phyloP scores from a whole-genome alignment of 1,140 invertebrate genomes.

The Orchesella cincta region DNA sequence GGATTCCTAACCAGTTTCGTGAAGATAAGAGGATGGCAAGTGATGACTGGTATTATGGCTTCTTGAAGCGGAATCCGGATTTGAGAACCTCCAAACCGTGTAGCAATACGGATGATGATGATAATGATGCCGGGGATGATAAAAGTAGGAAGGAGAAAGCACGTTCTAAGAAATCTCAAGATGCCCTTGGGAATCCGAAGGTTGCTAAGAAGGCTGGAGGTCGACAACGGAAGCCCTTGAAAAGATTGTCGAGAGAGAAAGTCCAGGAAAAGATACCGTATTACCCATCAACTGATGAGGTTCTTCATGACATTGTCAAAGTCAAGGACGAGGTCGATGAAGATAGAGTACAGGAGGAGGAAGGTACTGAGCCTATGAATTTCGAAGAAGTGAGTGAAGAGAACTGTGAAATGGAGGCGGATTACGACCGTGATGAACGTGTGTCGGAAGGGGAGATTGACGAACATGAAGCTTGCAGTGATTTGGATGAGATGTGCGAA shows the following conservation, averaged over 20 bases:
- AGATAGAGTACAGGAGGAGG: neutral
- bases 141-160: neutral
- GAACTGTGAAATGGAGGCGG: neutral
- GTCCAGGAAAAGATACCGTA: neutral
- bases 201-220: neutral
- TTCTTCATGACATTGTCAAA: neutral
- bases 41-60: conserved; percentile 34
- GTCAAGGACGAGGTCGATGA: neutral
- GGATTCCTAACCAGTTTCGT: conserved; percentile 31
- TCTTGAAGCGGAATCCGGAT: conserved; percentile 21
- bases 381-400: neutral
- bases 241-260: neutral
- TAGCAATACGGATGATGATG: too few species aligned
- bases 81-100: neutral
- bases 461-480: too few species aligned
- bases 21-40: conserved; percentile 25
- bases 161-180: neutral
- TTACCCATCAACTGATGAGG: neutral
- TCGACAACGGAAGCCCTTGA: neutral
- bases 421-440: neutral
- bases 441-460: neutral
- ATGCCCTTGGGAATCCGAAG: neutral
- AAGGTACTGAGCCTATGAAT: neutral
- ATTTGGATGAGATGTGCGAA: neutral
- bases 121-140: too few species aligned